Evolutionary conservation across 2,797 vertebrate species (phyloP), one percentile per base, ranked within the genome.

Genomic region (Mus minutoides): DNA sequence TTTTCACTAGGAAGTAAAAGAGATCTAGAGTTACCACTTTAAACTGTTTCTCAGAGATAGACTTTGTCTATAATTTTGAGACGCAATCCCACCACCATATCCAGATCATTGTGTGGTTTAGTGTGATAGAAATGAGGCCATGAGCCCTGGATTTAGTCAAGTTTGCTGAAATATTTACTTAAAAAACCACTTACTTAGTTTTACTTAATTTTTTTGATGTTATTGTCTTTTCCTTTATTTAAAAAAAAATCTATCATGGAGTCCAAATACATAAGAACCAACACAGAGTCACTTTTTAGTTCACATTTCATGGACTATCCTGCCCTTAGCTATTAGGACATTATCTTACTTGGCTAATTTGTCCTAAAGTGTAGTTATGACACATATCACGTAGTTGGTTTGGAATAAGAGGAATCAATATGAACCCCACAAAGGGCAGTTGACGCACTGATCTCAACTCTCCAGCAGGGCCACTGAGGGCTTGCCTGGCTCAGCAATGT

Each of bases 331-430:
- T 49, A 19, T 85, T 76, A 80, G 84, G 75, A 85, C 49, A 46
- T 43, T 34, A 6, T n/a, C 34, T 4, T 16, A 64, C 2, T 13
- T 31, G 37, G 73, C 19, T 43, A 85, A 49, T 87, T 91, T 83
- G 67, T 34, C 14, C 34, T 69, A 76, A 56, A 86, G 31, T n/a
- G 40, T 96, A 97, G 97, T 97, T 73, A 98, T 97, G 95, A 69
- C 95, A 97, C 8, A 5, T 84, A 26, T 94, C 22, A 34, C 93
- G 95, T 52, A 79, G 83, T 22, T 96, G 97, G 6, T 87, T 80
- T 83, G 96, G 88, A 77, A 96, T 85, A 34, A 98, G 87, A 84
- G 82, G 88, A 77, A 96, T 67, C 54, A 97, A 2, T 0, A 97
- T 82, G 21, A 98, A 58, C 37, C 94, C 96, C 80, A 52, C 0